Base-by-base conservation (phyloP, 2,797 vertebrate species). In the Crypturellus tataupa region DNA sequence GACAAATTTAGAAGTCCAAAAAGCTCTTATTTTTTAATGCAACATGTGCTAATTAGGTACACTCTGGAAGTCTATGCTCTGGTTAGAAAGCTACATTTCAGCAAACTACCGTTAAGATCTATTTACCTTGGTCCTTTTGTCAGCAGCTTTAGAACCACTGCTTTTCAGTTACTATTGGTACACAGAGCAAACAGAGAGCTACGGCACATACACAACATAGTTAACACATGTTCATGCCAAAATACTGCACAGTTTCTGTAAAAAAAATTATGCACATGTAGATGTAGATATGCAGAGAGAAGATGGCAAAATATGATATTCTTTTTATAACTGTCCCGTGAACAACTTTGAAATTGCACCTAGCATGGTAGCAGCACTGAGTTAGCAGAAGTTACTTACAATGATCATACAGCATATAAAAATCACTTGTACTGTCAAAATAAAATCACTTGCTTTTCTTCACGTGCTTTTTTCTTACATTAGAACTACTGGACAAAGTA, bases 111-210 rank as follows among this genome's bases (percentile, higher is more conserved):
- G 19, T 65, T 33, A 35, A 9, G 9, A 47, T 69, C 53, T 56
- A 55, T 65, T 86, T 62, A 40, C 73, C n/a, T 37, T 47, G 33
- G 25, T 51, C 20, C 23, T 58, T 56, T 25, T 65, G 51, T 44
- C 69, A 76, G 62, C 49, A 46, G 44, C 33, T 63, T 47, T 9
- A 70, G 51, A 49, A 55, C 47, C 5, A 63, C 65, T 55, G 73
- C 59, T 67, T 69, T 62, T 55, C 35, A 5, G 59, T 92, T 92
- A n/a, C 85, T 47, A 80, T 72, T 84, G 87, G 71, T 51, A 93
- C 80, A 35, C 58, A 19, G 3, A 59, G 72, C 35, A 68, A 19
- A 87, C 64, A 40, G 10, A 35, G 73, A 75, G 67, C 63, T 56
- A 70, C 2, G 47, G 65, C 23, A 75, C 65, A 44, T 72, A 88